phyloP scores from a whole-genome alignment of 2,797 vertebrate species.

The Sebastes minor region DNA sequence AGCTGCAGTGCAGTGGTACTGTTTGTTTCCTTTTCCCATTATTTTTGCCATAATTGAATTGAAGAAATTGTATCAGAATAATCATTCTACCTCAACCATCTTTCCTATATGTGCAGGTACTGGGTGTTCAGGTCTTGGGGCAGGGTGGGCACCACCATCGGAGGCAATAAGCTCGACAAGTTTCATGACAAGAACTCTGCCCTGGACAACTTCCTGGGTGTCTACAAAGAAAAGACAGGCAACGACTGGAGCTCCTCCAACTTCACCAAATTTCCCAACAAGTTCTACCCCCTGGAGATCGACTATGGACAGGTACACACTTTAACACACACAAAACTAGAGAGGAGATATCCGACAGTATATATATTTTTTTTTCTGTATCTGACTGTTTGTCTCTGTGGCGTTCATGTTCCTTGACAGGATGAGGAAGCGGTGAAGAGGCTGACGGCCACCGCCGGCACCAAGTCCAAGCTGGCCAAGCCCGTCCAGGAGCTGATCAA shows the following conservation, averaged over 20 bases:
- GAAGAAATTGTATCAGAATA: neutral
- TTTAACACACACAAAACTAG: neutral
- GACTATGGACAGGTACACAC: constrained; percentile 94
- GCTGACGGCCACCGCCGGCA: constrained; percentile 88
- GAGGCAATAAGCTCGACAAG: constrained; percentile 96
- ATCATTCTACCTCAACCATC: neutral
- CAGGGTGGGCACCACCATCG: constrained; percentile 94
- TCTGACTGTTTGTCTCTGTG: neutral
- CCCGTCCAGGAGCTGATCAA: constrained; percentile 95
- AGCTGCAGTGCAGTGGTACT: neutral
- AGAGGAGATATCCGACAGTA: rapidly evolving
- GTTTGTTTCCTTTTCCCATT: neutral
- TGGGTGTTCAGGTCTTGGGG: constrained; percentile 99
- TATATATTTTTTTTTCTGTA: neutral
- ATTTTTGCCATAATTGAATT: neutral
- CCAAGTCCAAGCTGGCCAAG: constrained; percentile 91
- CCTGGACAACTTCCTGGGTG: constrained; percentile 89
- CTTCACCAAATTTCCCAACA: constrained; percentile 97
- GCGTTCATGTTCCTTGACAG: constrained; percentile 65
- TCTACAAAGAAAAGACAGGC: constrained; percentile 97
- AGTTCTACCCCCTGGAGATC: constrained; percentile 97
- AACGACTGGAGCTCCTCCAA: constrained; percentile 91
- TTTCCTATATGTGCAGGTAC: constrained; percentile 79
- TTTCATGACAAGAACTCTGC: constrained; percentile 94
- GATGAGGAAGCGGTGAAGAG: constrained; percentile 96